Base-by-base conservation (phyloP, 2,888 invertebrate species). In the Scaptomyza polygonia region DNA sequence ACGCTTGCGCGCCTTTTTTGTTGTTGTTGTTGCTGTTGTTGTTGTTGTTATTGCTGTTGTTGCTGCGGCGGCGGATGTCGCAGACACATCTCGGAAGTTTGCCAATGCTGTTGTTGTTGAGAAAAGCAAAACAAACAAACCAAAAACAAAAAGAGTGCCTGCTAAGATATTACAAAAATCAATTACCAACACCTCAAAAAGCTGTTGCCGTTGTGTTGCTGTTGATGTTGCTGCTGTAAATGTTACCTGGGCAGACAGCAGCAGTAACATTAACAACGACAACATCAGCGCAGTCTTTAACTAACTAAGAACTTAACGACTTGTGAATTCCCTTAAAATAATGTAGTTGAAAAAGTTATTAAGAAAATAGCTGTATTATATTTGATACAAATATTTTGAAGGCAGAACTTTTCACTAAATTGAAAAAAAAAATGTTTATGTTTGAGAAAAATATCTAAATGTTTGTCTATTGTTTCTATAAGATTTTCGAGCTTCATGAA, bases 121-220 rank as follows among this genome's bases (percentile, higher is more conserved):
- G 68, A 79, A 82, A 69, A 80, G 82, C 36, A 72, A 79, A 80
- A 79, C 80, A 83, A 66, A 53, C 53, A n/a, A 56, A 56, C 29
- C 66, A 67, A 66, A 14, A 40, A 72, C 69, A 75, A 29, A 67
- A 66, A 64, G 72, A 85, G 85, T 88, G 78, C 85, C 75, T 73
- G 85, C 80, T 49, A 72, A 87, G 77, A 85, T 74, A 85, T 86
- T 84, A 85, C 86, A 84, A 85, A 85, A 85, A 85, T 86, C 85
- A 85, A 87, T 85, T 85, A 85, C 85, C 87, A 87, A 85, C 85
- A 85, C 85, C 86, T 85, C 87, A 85, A 83, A 77, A 81, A 72
- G 77, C 54, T 76, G 87, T 79, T 74, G 79, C 73, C 63, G 67
- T 75, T 72, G 69, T 70, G 76, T 72, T 61, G 67, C 72, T 70